These are phyloP conservation scores for Phenganax marumi DNA, from an alignment of 92 coral and sea anemone genomes.

Conservation along the genomic window DNA sequence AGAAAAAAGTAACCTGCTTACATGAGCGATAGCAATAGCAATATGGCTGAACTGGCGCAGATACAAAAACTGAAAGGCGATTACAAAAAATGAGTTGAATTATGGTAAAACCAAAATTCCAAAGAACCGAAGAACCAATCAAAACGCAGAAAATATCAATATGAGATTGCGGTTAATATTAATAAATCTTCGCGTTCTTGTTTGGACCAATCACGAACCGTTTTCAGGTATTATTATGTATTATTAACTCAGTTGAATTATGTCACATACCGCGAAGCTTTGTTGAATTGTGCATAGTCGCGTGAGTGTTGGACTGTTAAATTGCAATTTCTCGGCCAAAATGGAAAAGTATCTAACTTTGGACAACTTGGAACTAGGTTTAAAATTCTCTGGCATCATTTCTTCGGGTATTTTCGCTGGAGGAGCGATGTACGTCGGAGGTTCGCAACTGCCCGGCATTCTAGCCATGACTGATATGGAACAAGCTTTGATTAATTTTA, in stretches of 20 bases:
- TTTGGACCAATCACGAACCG: not conserved
- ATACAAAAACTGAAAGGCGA: too few species aligned
- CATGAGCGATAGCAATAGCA: too few species aligned
- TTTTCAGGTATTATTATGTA: not conserved
- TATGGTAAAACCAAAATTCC: too few species aligned
- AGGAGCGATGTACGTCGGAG: conserved; percentile 33
- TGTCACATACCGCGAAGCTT: conserved; percentile 8
- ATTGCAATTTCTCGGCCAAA: not conserved
- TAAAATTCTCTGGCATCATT: conserved; percentile 29
- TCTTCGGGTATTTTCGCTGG: conserved; percentile 35
- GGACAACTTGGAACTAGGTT: conserved; percentile 33
- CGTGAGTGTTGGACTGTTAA: not conserved
- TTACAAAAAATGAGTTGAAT: too few species aligned
- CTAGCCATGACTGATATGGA: conserved; percentile 46
- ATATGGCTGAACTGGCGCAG: too few species aligned
- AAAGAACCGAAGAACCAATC: too few species aligned
- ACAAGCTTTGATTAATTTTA: conserved; percentile 40
- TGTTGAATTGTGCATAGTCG: not conserved
- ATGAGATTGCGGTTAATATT: too few species aligned
- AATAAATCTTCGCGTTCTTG: too few species aligned
- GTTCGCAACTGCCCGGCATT: conserved; percentile 36
- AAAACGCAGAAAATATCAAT: too few species aligned
- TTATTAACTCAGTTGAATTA: conserved; percentile 3
- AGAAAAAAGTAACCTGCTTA: too few species aligned
- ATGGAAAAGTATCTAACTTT: conserved; percentile 40